phyloP scores from a whole-genome alignment of 2,113 vertebrate species.

The Hippocampus abdominalis region DNA sequence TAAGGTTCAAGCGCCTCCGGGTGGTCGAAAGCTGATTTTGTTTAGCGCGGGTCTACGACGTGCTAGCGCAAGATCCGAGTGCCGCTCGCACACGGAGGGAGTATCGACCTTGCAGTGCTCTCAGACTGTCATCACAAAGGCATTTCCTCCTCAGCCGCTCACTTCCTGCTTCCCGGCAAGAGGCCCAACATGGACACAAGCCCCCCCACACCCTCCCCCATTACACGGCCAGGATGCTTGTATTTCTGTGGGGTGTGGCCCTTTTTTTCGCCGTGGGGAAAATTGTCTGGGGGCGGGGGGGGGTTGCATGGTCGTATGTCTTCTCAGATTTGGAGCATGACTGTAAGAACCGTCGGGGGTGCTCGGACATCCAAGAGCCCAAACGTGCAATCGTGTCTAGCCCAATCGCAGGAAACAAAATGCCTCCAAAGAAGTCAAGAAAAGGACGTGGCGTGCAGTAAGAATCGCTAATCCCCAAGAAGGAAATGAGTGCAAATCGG shows the following conservation, averaged over 20 bases:
- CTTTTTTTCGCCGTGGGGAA: not conserved
- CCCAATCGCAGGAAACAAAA: no score
- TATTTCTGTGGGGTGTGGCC: slow-evolving; percentile 10
- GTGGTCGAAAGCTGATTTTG: not conserved
- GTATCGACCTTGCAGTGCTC: not conserved
- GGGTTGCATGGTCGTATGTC: no score
- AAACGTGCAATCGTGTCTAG: no score
- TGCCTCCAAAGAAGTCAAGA: no score
- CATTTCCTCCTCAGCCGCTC: slow-evolving; percentile 71
- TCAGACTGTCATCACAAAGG: slow-evolving; percentile 61
- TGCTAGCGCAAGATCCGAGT: not conserved
- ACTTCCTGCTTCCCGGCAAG: slow-evolving; percentile 49
- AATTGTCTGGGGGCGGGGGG: not conserved
- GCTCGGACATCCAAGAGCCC: no score
- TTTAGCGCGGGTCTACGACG: not conserved
- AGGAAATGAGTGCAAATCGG: no score
- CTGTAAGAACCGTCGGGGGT: no score
- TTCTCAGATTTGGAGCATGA: no score
- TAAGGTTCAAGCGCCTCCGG: no score
- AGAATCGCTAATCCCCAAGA: no score
- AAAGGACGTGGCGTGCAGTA: no score
- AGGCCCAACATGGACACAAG: not conserved
- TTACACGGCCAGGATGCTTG: slow-evolving; percentile 5
- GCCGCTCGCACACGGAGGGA: not conserved
- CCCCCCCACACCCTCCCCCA: not conserved